Percentiles rank a stretch among this genome's conserved stretches.
These are phyloP conservation scores for Choreutis nemorana DNA, from an alignment of 2,888 invertebrate genomes.

Conservation along the genomic window DNA sequence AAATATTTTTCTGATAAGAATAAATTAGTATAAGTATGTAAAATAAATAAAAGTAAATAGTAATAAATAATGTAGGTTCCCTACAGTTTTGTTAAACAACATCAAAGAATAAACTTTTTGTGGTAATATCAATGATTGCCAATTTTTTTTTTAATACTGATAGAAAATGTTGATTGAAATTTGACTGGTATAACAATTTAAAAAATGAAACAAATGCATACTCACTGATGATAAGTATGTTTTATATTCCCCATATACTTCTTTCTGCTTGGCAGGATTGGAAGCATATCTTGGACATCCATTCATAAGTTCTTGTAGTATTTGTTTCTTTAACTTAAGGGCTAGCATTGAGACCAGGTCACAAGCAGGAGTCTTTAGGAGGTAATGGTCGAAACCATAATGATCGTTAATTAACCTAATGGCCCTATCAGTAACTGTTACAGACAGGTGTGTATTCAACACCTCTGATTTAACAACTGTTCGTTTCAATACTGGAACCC, in stretches of 20 bases:
- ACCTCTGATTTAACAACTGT: slow-evolving; percentile 91
- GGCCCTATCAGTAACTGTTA: slow-evolving; percentile 85
- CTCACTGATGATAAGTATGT: slow-evolving; percentile 84
- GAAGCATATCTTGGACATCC: slow-evolving; percentile 73
- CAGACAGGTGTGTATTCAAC: slow-evolving; percentile 82
- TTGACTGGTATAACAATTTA: slow-evolving; percentile 4
- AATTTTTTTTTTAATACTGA: too few relatives aligned
- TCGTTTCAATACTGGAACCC: slow-evolving; percentile 83
- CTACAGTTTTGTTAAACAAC: too few relatives aligned
- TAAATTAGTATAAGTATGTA: too few relatives aligned
- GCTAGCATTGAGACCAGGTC: slow-evolving; percentile 89
- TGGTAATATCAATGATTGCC: too few relatives aligned
- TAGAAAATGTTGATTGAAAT: too few relatives aligned
- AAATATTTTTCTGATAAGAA: too few relatives aligned
- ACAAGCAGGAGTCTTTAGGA: slow-evolving; percentile 91
- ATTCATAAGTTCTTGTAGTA: slow-evolving; percentile 75
- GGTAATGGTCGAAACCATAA: slow-evolving; percentile 94
- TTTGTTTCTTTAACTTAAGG: slow-evolving; percentile 83
- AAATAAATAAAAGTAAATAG: too few relatives aligned
- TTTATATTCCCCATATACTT: slow-evolving; percentile 80
- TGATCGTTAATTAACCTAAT: slow-evolving; percentile 85
- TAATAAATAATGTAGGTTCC: too few relatives aligned
- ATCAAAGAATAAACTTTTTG: slow-evolving; percentile 19
- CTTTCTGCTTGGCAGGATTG: slow-evolving; percentile 71
- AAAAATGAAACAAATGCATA: slow-evolving; percentile 17